Evolutionary conservation across 2,888 invertebrate genomes (phyloP), one percentile per base, ranked within the genome.

Genomic region (Osmoderma eremita): DNA sequence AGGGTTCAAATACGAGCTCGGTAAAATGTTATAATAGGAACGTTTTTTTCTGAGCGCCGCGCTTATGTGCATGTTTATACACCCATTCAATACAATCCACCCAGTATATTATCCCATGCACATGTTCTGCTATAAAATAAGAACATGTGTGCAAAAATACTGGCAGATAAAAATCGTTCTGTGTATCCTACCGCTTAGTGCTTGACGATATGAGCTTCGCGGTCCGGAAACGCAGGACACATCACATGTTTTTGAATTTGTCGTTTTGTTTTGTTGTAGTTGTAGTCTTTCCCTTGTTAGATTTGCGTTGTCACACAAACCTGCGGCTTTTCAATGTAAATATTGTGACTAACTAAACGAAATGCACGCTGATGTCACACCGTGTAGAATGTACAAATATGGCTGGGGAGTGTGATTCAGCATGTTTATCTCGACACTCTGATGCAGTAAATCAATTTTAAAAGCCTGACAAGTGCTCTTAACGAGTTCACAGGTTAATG

Each of bases 191-290:
- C 75, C 73, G 70, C 67, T 69, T 67, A 69, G 54, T 48, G 30
- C 15, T 30, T 30, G 18, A 17, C 8, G n/a, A n/a, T n/a, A 66
- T 72, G 71, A 51, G 70, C 64, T 71, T 30, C 62, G 68, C 62
- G 74, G 71, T 72, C 72, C 72, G 76, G 76, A 76, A 76, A 76
- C 72, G 73, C 76, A 73, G 74, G 67, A 70, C 69, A 76, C 76
- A 76, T 66, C 69, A 76, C 76, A 76, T 66, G 72, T 74, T 75
- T 74, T 65, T 65, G 42, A 56, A 53, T 63, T 63, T 36, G 15
- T 61, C 38, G 17, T 30, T 51, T 24, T 61, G 24, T 38, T 53
- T 22, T n/a, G 42, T 24, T 24, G 24, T 5, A n/a, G 24, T 24
- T 24, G 24, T 24, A 24, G 24, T 24, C 3, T 4, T 5, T 30